These are phyloP conservation scores for Zoanthus solanderi DNA, from an alignment of 92 coral and sea anemone species.

Conservation along the genomic window DNA sequence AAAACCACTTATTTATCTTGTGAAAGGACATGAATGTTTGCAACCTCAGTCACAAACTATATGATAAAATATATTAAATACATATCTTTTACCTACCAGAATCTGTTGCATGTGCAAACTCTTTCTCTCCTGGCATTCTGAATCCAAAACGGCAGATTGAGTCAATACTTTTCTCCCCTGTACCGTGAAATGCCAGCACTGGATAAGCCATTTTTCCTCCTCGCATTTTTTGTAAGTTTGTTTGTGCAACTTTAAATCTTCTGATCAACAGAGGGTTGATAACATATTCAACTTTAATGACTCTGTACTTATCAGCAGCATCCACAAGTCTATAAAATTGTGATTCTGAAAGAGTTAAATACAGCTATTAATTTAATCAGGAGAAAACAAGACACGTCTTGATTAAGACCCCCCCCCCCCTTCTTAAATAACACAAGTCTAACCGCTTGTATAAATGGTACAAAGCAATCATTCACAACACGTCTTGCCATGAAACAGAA, in stretches of 20 bases:
- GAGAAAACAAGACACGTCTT: too few relatives aligned
- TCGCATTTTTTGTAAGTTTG: slow-evolving; percentile 55
- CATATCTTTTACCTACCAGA: slow-evolving; percentile 44
- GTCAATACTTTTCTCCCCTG: slow-evolving; percentile 76
- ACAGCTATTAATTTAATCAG: background rate
- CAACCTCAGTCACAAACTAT: too few relatives aligned
- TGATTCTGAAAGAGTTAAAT: slow-evolving; percentile 60
- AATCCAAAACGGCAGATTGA: slow-evolving; percentile 79
- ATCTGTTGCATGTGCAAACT: slow-evolving; percentile 87
- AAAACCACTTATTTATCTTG: too few relatives aligned
- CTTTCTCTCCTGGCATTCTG: slow-evolving; percentile 75
- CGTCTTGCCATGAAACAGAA: too few relatives aligned
- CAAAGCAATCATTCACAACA: too few relatives aligned
- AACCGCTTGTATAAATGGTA: too few relatives aligned
- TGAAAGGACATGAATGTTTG: too few relatives aligned
- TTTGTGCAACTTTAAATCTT: slow-evolving; percentile 73
- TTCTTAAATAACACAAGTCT: too few relatives aligned
- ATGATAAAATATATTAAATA: too few relatives aligned
- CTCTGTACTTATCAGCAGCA: slow-evolving; percentile 75
- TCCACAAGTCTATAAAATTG: slow-evolving; percentile 89
- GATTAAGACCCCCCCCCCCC: too few relatives aligned
- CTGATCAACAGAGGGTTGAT: slow-evolving; percentile 72
- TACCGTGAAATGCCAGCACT: slow-evolving; percentile 87
- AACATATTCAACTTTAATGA: slow-evolving; percentile 78
- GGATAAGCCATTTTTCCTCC: slow-evolving; percentile 75